Evolutionary conservation across 1,140 invertebrate genomes (phyloP), one percentile per base, ranked within the genome.

Genomic region (Pectinophora gossypiella): DNA sequence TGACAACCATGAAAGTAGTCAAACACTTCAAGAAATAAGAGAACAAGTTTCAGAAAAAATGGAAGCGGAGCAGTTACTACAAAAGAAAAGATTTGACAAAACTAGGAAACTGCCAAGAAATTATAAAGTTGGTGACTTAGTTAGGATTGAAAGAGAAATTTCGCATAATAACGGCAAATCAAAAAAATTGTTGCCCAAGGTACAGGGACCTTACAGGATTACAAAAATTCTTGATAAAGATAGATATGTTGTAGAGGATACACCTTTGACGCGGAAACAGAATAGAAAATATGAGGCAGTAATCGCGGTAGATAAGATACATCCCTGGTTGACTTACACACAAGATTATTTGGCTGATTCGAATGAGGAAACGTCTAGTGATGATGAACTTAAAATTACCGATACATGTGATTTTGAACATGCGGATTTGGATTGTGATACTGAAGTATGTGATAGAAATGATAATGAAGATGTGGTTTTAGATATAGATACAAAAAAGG

Each of bases 141-240:
- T 48, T 4, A 16, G 27, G 16, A 18, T 48, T 13, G 22, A 35
- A 19, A 48, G 18, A 36, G 15, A 10, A 3, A 15, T 18, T 5
- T 27, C 23, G 5, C 47, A n/a, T 35, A 3, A 9, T 48, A 13
- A 2, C 4, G 47, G 32, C 4, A 32, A 48, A 20, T 35, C 23
- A 18, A 15, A 27, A 35, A 48, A 48, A 13, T 19, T 48, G 10
- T n/a, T 35, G 2, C 47, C 22, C 6, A 48, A 48, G 16, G 12
- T 12, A 15, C 5, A n/a, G 5, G 47, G 47, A 12, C 47, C 47
- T 6, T 48, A 35, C 19, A 35, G 16, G 10, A 38, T 48, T 18
- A 35, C 47, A 16, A 38, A 35, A 48, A 20, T 48, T 35, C 21
- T 50, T 40, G 18, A 40, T 42, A 50, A 42, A 13, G 48, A 50